Conservation (phyloP, 1,140 invertebrate genomes). For the Dysdera silvatica region DNA sequence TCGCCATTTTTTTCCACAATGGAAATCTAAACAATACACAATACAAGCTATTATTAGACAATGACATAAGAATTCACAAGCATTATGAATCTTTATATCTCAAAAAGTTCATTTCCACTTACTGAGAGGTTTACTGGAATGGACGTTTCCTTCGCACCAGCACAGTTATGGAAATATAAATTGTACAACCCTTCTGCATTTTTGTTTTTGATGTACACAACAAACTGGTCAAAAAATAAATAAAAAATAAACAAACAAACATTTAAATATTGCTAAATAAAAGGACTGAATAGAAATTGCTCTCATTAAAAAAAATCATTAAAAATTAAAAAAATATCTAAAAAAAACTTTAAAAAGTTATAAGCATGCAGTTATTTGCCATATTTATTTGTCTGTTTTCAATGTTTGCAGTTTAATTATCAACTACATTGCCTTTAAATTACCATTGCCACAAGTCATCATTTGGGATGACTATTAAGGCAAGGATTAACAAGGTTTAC, state of each 20-base stretch:
- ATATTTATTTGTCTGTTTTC: too few relatives aligned
- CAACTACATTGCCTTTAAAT: too few relatives aligned
- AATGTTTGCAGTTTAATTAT: too few relatives aligned
- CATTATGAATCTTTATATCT: slow-evolving; percentile 1
- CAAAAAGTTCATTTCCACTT: slow-evolving; percentile 37
- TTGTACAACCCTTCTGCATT: slow-evolving; percentile 88
- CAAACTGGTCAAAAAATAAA: slow-evolving; percentile 57
- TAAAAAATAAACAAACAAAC: slow-evolving; percentile 22
- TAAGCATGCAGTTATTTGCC: not conserved
- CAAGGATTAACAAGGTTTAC: too few relatives aligned
- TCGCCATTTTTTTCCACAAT: slow-evolving; percentile 61
- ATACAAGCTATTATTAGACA: not conserved
- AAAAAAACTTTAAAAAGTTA: not conserved
- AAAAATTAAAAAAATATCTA: not conserved
- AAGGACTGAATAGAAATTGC: not conserved
- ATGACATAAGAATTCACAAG: not conserved
- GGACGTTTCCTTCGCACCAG: slow-evolving; percentile 53
- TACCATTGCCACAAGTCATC: too few relatives aligned
- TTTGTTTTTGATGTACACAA: slow-evolving; percentile 65
- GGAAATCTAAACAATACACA: slow-evolving; percentile 56
- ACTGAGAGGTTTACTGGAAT: slow-evolving; percentile 55
- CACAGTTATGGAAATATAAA: slow-evolving; percentile 92
- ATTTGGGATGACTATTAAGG: too few relatives aligned
- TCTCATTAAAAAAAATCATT: slow-evolving; percentile 16
- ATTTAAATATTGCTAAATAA: not conserved